Evolutionary conservation across 2,797 vertebrate genomes (phyloP).

Genomic region (Amblyopsis hoosieri): DNA sequence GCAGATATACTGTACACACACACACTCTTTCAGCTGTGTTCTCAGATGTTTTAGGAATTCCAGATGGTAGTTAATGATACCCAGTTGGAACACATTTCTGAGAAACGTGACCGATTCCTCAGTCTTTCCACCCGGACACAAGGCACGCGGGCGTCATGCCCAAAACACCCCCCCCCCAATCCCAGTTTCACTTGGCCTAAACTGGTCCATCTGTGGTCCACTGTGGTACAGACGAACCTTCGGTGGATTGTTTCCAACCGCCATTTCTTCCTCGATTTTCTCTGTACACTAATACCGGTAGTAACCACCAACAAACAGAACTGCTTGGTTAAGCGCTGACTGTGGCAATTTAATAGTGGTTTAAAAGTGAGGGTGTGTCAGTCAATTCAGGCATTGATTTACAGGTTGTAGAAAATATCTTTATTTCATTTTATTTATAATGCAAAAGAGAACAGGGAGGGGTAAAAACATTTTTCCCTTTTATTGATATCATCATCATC

Average conservation of each 20-base stretch:
- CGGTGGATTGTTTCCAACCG: no score
- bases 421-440: conserved; percentile 69
- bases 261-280: no score
- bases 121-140: conserved; percentile 60
- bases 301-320: no score
- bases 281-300: no score
- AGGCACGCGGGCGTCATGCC: conserved; percentile 42
- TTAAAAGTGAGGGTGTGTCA: no score
- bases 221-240: no score
- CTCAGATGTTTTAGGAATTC: conserved; percentile 57
- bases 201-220: conserved; percentile 1
- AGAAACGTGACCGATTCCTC: conserved; percentile 58
- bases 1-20: conserved; percentile 10
- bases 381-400: not conserved
- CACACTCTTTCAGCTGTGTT: conserved; percentile 9
- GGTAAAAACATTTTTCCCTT: conserved; percentile 68
- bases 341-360: no score
- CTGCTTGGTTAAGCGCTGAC: no score
- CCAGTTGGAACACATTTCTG: conserved; percentile 36
- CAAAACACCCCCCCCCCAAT: conserved; percentile 31
- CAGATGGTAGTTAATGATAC: conserved; percentile 59
- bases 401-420: conserved; percentile 64
- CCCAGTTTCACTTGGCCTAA: conserved; percentile 26
- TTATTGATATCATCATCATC: conserved; percentile 74
- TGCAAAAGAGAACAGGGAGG: conserved; percentile 66